These are phyloP conservation scores for Cartodere bifasciata DNA, from an alignment of 2,888 invertebrate genomes.

Conservation along the genomic window DNA sequence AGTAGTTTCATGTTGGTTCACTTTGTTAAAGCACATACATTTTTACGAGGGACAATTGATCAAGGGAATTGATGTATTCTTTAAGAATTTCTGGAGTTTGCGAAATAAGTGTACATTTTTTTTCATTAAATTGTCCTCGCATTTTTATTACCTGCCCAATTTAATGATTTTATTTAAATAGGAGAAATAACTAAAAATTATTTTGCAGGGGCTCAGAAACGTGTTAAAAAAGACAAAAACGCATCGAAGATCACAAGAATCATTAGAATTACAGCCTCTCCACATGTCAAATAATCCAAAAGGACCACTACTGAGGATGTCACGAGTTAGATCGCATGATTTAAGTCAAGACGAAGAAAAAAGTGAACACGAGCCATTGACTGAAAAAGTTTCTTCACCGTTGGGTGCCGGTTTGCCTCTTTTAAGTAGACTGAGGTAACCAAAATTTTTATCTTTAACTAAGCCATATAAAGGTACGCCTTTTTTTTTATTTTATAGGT, in stretches of 20 bases:
- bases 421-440: slow-evolving; percentile 51
- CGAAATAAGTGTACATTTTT: too few species aligned
- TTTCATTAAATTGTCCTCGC: too few species aligned
- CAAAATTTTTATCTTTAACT: background rate
- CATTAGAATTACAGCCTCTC: slow-evolving; percentile 56
- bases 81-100: too few species aligned
- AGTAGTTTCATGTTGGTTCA: too few species aligned
- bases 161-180: too few species aligned
- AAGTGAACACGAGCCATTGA: slow-evolving; percentile 17
- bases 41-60: too few species aligned
- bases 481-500: slow-evolving; percentile 28
- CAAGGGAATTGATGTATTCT: too few species aligned
- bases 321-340: slow-evolving; percentile 61
- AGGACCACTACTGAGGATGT: slow-evolving; percentile 58
- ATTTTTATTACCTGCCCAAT: too few species aligned
- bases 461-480: background rate
- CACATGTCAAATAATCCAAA: slow-evolving; percentile 38
- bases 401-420: slow-evolving; percentile 76
- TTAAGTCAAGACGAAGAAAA: slow-evolving; percentile 38
- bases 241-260: slow-evolving; percentile 46
- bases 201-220: slow-evolving; percentile 43
- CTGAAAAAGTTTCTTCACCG: slow-evolving; percentile 45
- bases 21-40: too few species aligned
- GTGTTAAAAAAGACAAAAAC: slow-evolving; percentile 45
- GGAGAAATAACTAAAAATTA: too few species aligned